A percentile compares a stretch with the other conserved stretches of the same genome.
These are phyloP conservation scores for Zingel zingel DNA, from an alignment of 2,113 vertebrate species.

Conservation along the genomic window DNA sequence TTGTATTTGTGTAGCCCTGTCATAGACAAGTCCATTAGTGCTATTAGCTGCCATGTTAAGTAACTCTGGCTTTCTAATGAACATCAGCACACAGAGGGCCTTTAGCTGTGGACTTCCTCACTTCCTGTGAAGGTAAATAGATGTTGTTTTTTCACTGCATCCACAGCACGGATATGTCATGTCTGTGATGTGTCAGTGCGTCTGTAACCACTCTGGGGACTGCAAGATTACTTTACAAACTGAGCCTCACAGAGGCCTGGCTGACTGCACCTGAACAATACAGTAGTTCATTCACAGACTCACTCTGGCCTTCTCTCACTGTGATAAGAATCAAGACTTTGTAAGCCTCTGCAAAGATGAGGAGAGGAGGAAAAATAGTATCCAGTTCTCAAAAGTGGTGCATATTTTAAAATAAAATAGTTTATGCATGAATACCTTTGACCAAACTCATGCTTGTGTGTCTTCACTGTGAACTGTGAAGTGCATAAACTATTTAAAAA, in stretches of 20 bases:
- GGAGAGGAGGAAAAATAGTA: conserved; percentile 13
- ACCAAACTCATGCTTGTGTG: not conserved
- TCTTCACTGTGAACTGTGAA: not conserved
- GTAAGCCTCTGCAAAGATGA: conserved; percentile 48
- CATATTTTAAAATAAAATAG: conserved; percentile 35
- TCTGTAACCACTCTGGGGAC: conserved; percentile 48
- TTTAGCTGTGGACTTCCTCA: conserved; percentile 44
- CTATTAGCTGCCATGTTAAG: conserved; percentile 39
- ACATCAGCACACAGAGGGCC: conserved; percentile 39
- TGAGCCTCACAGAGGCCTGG: conserved; percentile 53
- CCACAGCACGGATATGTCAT: conserved; percentile 42
- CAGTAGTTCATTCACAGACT: conserved; percentile 68
- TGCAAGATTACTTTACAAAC: conserved; percentile 63
- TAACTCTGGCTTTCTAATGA: conserved; percentile 49
- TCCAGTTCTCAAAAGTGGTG: conserved; percentile 12
- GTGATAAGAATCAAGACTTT: conserved; percentile 67
- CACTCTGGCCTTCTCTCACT: conserved; percentile 28
- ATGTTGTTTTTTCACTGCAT: conserved; percentile 35
- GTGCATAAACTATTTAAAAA: not conserved
- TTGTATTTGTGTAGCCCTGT: conserved; percentile 57
- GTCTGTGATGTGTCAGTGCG: conserved; percentile 52
- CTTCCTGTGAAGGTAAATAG: conserved; percentile 67
- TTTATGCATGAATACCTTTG: conserved; percentile 4
- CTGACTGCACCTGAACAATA: conserved; percentile 76
- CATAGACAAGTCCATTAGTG: conserved; percentile 64